Conservation (phyloP, 2,797 vertebrate genomes). For the Sebastes oblongus region DNA sequence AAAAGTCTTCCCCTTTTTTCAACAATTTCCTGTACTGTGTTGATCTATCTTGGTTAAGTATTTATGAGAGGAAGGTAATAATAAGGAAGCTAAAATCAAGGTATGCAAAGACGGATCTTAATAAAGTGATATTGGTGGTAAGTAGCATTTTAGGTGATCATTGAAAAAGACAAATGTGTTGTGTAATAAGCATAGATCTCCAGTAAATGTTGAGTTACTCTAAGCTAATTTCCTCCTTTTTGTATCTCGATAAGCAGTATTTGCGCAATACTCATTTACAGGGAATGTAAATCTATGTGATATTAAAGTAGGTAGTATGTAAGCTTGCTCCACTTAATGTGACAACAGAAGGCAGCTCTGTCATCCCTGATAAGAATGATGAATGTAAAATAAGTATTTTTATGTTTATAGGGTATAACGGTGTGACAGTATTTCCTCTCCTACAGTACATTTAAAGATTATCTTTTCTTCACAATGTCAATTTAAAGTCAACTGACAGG, state of each 20-base stretch:
- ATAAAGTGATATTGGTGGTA: slow-evolving; percentile 20
- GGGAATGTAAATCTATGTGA: slow-evolving; percentile 19
- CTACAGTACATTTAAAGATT: slow-evolving; percentile 41
- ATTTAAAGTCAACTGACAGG: slow-evolving; percentile 58
- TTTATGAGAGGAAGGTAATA: slow-evolving; percentile 63
- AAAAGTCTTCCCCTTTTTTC: slow-evolving; percentile 2
- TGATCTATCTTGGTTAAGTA: slow-evolving; percentile 64
- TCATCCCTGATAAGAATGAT: slow-evolving; percentile 52
- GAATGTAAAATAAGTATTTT: slow-evolving; percentile 38
- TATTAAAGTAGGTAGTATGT: slow-evolving; percentile 30
- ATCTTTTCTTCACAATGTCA: slow-evolving; percentile 52
- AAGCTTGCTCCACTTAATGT: slow-evolving; percentile 22
- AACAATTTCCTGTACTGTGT: slow-evolving; percentile 43
- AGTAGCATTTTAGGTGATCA: slow-evolving; percentile 19
- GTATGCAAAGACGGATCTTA: slow-evolving; percentile 24
- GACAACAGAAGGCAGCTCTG: slow-evolving; percentile 40
- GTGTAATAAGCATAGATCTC: background rate
- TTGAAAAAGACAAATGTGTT: background rate
- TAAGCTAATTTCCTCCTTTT: background rate
- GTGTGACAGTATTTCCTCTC: slow-evolving; percentile 30
- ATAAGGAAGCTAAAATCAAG: slow-evolving; percentile 52
- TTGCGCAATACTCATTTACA: slow-evolving; percentile 22
- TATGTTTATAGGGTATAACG: slow-evolving; percentile 20
- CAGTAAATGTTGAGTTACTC: background rate
- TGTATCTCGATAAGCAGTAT: background rate